Evolutionary conservation across 2,797 vertebrate species (phyloP).

Genomic region (Pipistrellus nathusii): DNA sequence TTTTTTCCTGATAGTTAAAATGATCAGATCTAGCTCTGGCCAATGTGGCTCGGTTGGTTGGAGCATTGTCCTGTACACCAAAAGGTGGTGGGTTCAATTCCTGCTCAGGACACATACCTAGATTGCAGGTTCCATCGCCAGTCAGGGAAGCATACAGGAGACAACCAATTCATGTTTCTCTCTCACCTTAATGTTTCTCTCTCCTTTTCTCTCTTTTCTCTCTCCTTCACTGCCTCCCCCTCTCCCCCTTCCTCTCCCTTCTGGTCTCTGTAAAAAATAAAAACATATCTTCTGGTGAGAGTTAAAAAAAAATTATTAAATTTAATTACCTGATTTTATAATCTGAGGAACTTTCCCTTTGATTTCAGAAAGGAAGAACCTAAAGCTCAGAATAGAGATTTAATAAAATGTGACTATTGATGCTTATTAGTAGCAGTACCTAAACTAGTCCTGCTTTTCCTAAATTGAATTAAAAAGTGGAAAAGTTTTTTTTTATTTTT

Average conservation of each 20-base stretch:
- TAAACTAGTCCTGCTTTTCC: neutral
- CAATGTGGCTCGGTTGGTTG: neutral
- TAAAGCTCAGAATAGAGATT: neutral
- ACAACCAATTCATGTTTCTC: neutral
- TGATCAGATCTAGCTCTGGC: neutral
- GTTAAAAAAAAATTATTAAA: neutral
- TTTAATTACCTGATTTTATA: neutral
- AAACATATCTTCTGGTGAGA: neutral
- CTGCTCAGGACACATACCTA: neutral
- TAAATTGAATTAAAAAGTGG: neutral
- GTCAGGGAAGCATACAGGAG: neutral
- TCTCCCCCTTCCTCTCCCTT: neutral
- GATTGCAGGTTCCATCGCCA: neutral
- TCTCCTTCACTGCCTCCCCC: neutral
- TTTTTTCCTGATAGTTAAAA: neutral
- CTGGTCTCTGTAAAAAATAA: neutral
- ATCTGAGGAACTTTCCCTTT: neutral
- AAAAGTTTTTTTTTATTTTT: neutral
- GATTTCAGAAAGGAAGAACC: neutral
- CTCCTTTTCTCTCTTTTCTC: neutral
- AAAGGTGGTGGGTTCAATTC: neutral
- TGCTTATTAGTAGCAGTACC: neutral
- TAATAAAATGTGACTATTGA: neutral
- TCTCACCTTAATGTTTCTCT: neutral
- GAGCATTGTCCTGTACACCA: neutral